Base-by-base conservation (phyloP, 2,888 invertebrate genomes). In the Zaprionus lineosus region DNA sequence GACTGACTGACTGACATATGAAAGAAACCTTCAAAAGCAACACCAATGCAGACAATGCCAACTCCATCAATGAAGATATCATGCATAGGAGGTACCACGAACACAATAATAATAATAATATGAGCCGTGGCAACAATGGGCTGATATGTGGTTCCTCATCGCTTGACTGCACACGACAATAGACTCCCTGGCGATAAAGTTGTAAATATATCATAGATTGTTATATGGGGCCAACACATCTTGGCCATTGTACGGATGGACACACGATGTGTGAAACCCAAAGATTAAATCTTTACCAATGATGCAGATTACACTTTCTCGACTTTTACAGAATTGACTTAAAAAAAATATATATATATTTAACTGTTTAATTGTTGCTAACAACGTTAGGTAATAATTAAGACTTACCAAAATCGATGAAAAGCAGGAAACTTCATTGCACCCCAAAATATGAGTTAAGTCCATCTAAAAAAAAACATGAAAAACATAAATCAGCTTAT, bases 11-110 rank as follows among this genome's bases (percentile, higher is more conserved):
- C 64, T 50, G 74, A 60, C 71, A 65, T 14, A 56, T 56, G 31
- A 68, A 74, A 65, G 79, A 79, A 82, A 82, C 79, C 79, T 78
- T 78, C 78, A 83, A 82, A 75, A 34, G 56, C 63, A 74, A 72
- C 71, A 33, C 37, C 71, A 67, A 50, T 57, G 62, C 56, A 77
- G 74, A 77, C 77, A 77, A 77, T 81, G 77, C 77, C 74, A 77
- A 51, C 68, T 43, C 59, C 71, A 81, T 77, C 81, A 81, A 74
- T 81, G 74, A 74, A 77, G 74, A 62, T 70, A 77, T 79, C 76
- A 67, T 52, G 33, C 52, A 55, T 39, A 44, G 47, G n/a, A n/a
- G n/a, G 12, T 44, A 44, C 39, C 12, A 39, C 19, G 19, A 9
- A 12, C n/a, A 12, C 24, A 34, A n/a, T 34, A 21, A 11, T 18